These are phyloP conservation scores for Phlogophora meticulosa DNA, from an alignment of 2,888 invertebrate species.

Conservation along the genomic window DNA sequence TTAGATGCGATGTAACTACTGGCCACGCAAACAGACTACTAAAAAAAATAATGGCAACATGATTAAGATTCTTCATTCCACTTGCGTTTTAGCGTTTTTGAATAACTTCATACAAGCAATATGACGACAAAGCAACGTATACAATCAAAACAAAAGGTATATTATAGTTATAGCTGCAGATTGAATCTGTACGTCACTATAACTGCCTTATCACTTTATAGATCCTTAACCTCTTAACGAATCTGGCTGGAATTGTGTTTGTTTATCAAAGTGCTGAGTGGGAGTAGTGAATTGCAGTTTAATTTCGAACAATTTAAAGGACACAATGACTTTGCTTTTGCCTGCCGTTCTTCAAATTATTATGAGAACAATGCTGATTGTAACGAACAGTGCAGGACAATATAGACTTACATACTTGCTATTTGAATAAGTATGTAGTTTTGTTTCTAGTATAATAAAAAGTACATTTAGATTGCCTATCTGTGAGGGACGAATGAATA, in stretches of 20 bases:
- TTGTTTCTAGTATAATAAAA: conserved; percentile 5
- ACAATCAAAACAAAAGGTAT: too few species aligned
- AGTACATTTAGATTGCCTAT: neutral
- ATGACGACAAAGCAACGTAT: too few species aligned
- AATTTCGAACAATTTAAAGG: conserved; percentile 64
- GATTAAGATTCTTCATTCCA: too few species aligned
- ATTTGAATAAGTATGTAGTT: conserved; percentile 20
- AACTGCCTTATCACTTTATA: conserved; percentile 18
- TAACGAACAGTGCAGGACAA: conserved; percentile 20
- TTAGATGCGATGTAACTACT: too few species aligned
- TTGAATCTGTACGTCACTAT: neutral
- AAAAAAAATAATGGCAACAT: too few species aligned
- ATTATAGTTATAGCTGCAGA: too few species aligned
- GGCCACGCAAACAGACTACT: too few species aligned
- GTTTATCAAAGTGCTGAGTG: conserved; percentile 58
- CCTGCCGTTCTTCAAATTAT: conserved; percentile 37
- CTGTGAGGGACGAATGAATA: neutral
- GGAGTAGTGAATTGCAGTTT: conserved; percentile 67
- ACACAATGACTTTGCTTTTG: conserved; percentile 60
- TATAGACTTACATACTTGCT: neutral
- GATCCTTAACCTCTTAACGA: conserved; percentile 14
- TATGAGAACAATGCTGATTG: conserved; percentile 36
- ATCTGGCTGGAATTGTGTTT: conserved; percentile 22
- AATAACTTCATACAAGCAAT: too few species aligned
- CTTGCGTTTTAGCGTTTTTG: too few species aligned